Evolutionary conservation across 2,888 invertebrate genomes (phyloP).

Genomic region (Callinectes sapidus): DNA sequence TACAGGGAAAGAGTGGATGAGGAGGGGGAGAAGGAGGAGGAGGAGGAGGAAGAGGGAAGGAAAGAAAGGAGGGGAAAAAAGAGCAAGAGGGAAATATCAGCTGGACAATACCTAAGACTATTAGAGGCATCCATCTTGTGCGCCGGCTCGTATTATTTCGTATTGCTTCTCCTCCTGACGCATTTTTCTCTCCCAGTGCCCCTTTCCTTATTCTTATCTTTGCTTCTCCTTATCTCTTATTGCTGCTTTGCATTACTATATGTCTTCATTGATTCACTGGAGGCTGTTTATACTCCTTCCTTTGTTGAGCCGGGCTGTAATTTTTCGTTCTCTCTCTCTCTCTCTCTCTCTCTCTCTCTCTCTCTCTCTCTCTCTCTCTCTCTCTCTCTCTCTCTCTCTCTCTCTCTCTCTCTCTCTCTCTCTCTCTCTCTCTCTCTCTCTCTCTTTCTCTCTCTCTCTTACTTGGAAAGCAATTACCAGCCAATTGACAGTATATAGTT

Average conservation of each 20-base stretch:
- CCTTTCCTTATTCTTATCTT: background rate
- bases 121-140: background rate
- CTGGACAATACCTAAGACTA: slow-evolving; percentile 20
- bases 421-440: no score
- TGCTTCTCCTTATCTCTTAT: slow-evolving; percentile 14
- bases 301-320: background rate
- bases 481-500: slow-evolving; percentile 11
- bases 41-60: background rate
- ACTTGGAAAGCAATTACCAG: slow-evolving; percentile 3
- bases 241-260: slow-evolving; percentile 11
- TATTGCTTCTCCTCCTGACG: background rate
- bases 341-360: slow-evolving; percentile 36
- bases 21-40: background rate
- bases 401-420: slow-evolving; percentile 32
- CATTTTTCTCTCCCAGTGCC: background rate
- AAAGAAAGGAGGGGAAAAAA: background rate
- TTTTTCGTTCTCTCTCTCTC: background rate
- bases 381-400: background rate
- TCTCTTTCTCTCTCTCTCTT: no score
- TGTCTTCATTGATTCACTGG: background rate
- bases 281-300: slow-evolving; percentile 12
- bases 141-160: background rate
- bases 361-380: slow-evolving; percentile 16
- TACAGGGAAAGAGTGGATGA: background rate
- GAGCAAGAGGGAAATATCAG: slow-evolving; percentile 12